Evolutionary conservation across 2,888 invertebrate species (phyloP).

Genomic region (Erebia ligea): DNA sequence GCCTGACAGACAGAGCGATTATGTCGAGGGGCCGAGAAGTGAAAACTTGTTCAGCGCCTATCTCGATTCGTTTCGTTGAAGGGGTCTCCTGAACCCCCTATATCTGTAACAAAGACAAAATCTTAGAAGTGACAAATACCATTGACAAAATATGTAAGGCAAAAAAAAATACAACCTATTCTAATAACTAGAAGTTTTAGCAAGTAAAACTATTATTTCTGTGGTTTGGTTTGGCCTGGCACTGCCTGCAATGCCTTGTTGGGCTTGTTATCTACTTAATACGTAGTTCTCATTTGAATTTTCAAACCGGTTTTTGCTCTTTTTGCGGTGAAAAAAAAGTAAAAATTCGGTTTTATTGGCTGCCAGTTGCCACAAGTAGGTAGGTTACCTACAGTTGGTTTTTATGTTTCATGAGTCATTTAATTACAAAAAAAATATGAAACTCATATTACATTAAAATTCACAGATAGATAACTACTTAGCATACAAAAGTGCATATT

Average conservation of each 20-base stretch:
- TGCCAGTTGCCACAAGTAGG: background rate
- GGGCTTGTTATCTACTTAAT: background rate
- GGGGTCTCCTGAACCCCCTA: conserved; percentile 60
- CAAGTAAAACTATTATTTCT: background rate
- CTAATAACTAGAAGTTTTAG: no score
- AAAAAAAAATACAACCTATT: no score
- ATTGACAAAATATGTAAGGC: no score
- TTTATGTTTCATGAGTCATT: no score
- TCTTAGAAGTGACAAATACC: no score
- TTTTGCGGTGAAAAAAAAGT: conserved; percentile 1
- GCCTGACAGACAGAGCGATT: conserved; percentile 78
- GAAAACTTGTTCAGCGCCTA: conserved; percentile 56
- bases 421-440: no score
- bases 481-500: no score
- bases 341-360: background rate
- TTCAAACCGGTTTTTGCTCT: conserved; percentile 37
- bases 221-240: background rate
- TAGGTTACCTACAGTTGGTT: no score
- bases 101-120: conserved; percentile 71
- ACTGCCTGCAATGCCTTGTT: background rate
- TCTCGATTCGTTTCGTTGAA: conserved; percentile 79
- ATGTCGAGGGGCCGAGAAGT: conserved; percentile 66
- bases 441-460: no score
- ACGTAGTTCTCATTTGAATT: background rate
- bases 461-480: no score